Evolutionary conservation across 1,140 invertebrate species (phyloP), one percentile per base, ranked within the genome.

Genomic region (Drosophila prosaltans): DNA sequence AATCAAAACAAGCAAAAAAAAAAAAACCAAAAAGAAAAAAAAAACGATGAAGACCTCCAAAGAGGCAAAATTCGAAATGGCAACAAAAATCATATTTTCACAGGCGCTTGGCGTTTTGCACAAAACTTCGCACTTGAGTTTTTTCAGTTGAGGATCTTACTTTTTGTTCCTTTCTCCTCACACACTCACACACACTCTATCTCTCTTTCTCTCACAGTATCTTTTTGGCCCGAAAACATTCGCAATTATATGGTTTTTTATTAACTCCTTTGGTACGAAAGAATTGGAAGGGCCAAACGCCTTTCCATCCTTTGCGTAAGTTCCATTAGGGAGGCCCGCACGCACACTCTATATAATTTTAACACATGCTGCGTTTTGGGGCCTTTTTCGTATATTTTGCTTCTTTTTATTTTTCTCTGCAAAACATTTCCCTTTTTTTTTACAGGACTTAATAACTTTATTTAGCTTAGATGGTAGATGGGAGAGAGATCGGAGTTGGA

Each of bases 271-370:
- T 7, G 10, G 45, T 30, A 36, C 32, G 32, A 36, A 36, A 36
- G 32, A 36, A 36, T 1, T 36, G 32, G 32, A 6, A 36, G 32
- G 60, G 48, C 40, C n/a, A 8, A 24, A 32, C 11, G 6, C 24
- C 36, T 45, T 26, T 28, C 11, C 24, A 40, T 51, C 28, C 21
- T 58, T 62, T 26, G 61, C 55, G 51, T 62, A 64, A 64, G 62
- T 76, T 81, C 80, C 83, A 82, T 82, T 88, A 81, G 83, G 83
- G 83, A 80, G 80, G 84, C 83, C 83, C 72, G 62, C 61, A 89
- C 83, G 84, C 83, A 89, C 83, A 83, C 83, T 88, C 84, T 88
- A 88, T 88, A 88, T 88, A 89, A 88, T 88, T 89, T 88, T 88
- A 88, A 88, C 83, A 88, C 83, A 88, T 88, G 83, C 83, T 89